Evolutionary conservation across 2,888 invertebrate genomes (phyloP).

Genomic region (Cistogaster globosa): DNA sequence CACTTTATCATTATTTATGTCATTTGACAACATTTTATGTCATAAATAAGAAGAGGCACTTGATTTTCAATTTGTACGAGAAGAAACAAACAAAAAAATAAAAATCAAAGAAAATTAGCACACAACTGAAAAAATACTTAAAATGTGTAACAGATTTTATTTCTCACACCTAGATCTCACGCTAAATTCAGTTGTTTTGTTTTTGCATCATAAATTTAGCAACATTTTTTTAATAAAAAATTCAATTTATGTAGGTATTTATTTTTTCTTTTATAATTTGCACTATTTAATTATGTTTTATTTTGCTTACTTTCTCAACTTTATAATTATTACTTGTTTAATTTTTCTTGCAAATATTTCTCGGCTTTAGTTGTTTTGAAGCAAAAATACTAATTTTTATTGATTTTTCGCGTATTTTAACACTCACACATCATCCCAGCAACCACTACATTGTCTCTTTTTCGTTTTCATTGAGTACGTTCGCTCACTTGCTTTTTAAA

Average conservation of each 20-base stretch:
- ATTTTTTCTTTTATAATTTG: constrained; percentile 6
- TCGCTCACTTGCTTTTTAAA: constrained; percentile 32
- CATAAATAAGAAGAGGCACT: constrained; percentile 19
- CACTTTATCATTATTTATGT: constrained; percentile 65
- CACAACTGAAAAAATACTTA: constrained; percentile 33
- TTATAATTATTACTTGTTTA: not conserved
- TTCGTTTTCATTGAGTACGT: constrained; percentile 38
- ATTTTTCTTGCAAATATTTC: constrained; percentile 16
- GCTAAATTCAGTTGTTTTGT: not conserved
- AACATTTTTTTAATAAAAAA: not conserved
- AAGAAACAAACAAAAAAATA: not conserved
- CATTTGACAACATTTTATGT: constrained; percentile 31
- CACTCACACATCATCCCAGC: constrained; percentile 47
- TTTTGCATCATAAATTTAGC: not conserved
- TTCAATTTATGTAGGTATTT: not conserved
- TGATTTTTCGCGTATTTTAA: constrained; percentile 62
- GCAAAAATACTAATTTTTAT: constrained; percentile 51
- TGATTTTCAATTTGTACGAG: constrained; percentile 30
- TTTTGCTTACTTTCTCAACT: constrained; percentile 15
- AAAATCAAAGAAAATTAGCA: constrained; percentile 33
- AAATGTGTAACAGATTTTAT: constrained; percentile 32
- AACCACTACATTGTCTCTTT: constrained; percentile 29
- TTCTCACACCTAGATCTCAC: not conserved
- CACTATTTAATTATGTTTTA: not conserved
- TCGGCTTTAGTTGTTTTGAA: constrained; percentile 29